Conservation (phyloP, 2,797 vertebrate species). For the Pogoniulus pusillus region DNA sequence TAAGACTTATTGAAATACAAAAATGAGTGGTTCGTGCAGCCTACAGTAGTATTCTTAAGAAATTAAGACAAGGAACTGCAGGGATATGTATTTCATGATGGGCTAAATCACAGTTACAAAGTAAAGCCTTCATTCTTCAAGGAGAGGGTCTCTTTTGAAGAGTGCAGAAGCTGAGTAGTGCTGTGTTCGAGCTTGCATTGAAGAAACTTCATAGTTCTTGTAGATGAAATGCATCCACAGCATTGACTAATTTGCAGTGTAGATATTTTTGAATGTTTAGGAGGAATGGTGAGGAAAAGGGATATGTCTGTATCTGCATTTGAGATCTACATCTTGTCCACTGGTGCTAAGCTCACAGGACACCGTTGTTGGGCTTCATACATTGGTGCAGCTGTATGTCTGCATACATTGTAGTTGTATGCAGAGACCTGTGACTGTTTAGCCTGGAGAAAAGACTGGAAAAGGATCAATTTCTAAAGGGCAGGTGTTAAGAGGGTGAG, state of each 20-base stretch:
- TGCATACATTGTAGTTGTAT: fast-evolving
- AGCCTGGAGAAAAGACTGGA: no score
- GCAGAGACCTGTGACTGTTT: neutral
- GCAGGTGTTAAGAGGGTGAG: no score
- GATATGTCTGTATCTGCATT: neutral
- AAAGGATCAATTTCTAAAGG: no score
- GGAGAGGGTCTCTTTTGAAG: neutral
- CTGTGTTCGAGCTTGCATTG: neutral
- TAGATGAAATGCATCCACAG: neutral
- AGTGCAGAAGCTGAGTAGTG: neutral
- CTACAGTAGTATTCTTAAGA: neutral
- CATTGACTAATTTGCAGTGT: neutral
- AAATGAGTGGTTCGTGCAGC: neutral
- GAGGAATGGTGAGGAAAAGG: neutral
- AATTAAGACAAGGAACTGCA: neutral
- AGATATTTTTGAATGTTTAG: neutral
- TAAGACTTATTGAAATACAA: neutral
- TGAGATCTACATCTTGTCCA: neutral
- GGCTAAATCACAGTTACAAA: neutral
- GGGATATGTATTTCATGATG: neutral
- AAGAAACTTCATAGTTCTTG: neutral
- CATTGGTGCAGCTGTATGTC: neutral
- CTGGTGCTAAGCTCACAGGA: neutral
- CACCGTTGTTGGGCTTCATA: neutral
- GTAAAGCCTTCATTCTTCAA: neutral